A percentile compares a stretch with the other conserved stretches of the same genome.
Conservation (phyloP, 2,888 invertebrate species). For the Diploptera punctata region DNA sequence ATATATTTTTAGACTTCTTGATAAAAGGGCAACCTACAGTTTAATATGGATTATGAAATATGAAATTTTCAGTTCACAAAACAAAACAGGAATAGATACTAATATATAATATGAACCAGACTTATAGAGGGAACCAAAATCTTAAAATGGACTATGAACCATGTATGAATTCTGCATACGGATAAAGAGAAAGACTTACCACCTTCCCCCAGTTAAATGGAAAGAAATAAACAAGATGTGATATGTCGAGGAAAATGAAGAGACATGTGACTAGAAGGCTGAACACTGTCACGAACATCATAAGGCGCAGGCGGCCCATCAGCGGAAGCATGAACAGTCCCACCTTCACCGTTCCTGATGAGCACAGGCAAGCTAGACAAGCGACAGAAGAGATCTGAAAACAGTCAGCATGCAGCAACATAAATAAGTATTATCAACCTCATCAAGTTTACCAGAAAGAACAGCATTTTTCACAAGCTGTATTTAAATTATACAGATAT, state of each 20-base stretch:
- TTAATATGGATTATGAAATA: too few species aligned
- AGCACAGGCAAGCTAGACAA: slow-evolving; percentile 75
- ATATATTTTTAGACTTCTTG: too few species aligned
- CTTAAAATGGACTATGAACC: too few species aligned
- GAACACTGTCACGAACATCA: slow-evolving; percentile 79
- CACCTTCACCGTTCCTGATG: slow-evolving; percentile 77
- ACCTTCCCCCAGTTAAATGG: slow-evolving; percentile 81
- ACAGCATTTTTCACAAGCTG: not conserved
- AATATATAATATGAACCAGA: too few species aligned
- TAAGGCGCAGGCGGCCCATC: slow-evolving; percentile 74
- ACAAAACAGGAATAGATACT: too few species aligned
- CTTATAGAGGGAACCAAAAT: too few species aligned
- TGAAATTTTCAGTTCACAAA: too few species aligned
- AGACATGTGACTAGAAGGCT: slow-evolving; percentile 75
- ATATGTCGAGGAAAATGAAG: slow-evolving; percentile 80
- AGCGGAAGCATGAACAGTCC: slow-evolving; percentile 79
- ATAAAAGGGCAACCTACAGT: too few species aligned
- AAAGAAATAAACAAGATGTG: slow-evolving; percentile 78
- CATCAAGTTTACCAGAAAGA: slow-evolving; percentile 29
- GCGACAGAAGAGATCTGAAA: slow-evolving; percentile 72
- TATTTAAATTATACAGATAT: not conserved
- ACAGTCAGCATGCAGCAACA: slow-evolving; percentile 32
- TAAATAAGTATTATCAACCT: too few species aligned
- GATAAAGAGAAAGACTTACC: slow-evolving; percentile 60
- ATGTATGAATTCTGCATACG: too few species aligned